Percentiles rank a stretch among this genome's conserved stretches.
Conservation (phyloP, 2,888 invertebrate species). For the Pseudanteris insignis region DNA sequence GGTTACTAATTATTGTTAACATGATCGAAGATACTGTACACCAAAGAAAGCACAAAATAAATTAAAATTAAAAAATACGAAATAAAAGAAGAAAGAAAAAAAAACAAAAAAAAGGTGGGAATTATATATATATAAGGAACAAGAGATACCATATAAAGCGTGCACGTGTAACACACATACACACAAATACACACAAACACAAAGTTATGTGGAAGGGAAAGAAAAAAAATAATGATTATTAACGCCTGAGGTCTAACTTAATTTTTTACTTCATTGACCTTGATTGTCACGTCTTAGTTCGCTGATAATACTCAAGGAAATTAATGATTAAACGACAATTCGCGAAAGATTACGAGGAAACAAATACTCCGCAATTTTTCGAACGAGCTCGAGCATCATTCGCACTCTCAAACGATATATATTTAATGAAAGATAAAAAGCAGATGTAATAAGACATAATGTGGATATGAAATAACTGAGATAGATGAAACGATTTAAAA, state of each 20-base stretch:
- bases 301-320: constrained; percentile 40
- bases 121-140: too few species aligned
- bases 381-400: constrained; percentile 46
- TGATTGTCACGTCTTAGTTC: constrained; percentile 44
- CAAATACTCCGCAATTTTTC: constrained; percentile 42
- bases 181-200: constrained; percentile 16
- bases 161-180: too few species aligned
- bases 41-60: too few species aligned
- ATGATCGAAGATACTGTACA: too few species aligned
- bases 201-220: constrained; percentile 1
- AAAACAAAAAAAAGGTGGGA: too few species aligned
- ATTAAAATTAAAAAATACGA: too few species aligned
- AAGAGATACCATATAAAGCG: too few species aligned
- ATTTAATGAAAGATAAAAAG: too few species aligned
- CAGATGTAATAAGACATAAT: too few species aligned
- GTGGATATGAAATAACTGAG: too few species aligned
- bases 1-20: too few species aligned
- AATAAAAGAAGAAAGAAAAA: background rate
- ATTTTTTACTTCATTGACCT: constrained; percentile 45
- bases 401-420: constrained; percentile 40
- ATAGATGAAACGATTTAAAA: constrained; percentile 8
- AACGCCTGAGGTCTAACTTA: constrained; percentile 42
- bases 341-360: constrained; percentile 25
- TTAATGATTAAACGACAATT: constrained; percentile 38
- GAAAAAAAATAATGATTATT: constrained; percentile 16